These are phyloP conservation scores for Microplitis mediator DNA, from an alignment of 1,140 invertebrate genomes.

Conservation along the genomic window DNA sequence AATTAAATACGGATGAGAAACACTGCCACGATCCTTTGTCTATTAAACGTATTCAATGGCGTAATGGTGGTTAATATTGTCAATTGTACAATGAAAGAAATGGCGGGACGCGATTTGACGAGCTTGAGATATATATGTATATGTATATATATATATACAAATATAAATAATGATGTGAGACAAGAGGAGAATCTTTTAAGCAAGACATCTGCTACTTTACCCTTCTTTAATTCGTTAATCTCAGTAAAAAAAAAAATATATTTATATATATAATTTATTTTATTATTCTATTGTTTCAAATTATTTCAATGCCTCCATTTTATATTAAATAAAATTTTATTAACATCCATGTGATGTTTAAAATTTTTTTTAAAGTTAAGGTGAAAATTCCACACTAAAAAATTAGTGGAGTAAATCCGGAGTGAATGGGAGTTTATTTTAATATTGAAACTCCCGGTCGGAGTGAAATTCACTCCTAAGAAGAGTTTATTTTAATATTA, in stretches of 20 bases:
- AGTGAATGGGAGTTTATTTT: too few species aligned
- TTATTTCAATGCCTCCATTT: not conserved
- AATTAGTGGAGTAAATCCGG: too few species aligned
- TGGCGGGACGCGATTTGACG: constrained; percentile 15
- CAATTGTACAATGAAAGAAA: constrained; percentile 34
- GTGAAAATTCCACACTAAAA: too few species aligned
- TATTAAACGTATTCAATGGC: constrained; percentile 35
- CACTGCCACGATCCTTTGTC: constrained; percentile 32
- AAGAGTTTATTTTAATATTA: too few species aligned
- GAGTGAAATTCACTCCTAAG: too few species aligned
- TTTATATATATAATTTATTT: not conserved
- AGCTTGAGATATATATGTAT: not conserved
- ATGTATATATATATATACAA: not conserved
- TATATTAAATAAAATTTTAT: too few species aligned
- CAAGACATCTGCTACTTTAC: not conserved
- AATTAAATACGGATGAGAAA: constrained; percentile 19
- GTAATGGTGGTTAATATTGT: constrained; percentile 32
- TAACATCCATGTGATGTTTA: too few species aligned
- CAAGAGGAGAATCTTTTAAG: not conserved
- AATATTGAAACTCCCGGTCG: too few species aligned
- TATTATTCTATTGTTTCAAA: not conserved
- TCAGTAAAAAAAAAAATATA: not conserved
- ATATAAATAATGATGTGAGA: not conserved
- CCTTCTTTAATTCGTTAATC: not conserved
- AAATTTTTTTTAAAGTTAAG: too few species aligned